Base-by-base conservation (phyloP, 1,140 invertebrate species). In the Procambarus clarkii region DNA sequence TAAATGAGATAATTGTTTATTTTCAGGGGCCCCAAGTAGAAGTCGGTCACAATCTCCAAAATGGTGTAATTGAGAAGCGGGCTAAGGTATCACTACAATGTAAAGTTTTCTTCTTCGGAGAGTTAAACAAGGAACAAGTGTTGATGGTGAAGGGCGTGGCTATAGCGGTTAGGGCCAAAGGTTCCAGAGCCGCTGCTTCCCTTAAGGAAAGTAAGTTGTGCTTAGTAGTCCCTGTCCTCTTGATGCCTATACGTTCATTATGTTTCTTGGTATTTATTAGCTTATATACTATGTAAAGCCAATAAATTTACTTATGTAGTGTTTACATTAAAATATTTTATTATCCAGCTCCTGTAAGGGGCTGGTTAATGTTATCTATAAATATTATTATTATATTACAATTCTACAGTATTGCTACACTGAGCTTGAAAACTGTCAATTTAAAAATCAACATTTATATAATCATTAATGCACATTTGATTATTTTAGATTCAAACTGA, bases 21-120 rank as follows among this genome's bases (percentile, higher is more conserved):
- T 34, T 7, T 7, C 77, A 89, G 87, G 92, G 92, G 5, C 92
- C 86, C 46, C 93, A 94, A 50, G 94, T 94, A 77, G 92, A 94
- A 74, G 94, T 94, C 79, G 94, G 93, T 83, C 94, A 94, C 74
- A 93, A 94, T 74, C 93, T 93, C 50, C 93, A 93, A 46, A 94
- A 95, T 58, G 94, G 94, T 48, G 93, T 93, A 44, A 95, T 97
- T 88, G 96, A 96, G 91, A 97, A 97, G 94, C 95, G 95, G 92
- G 96, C 96, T 0, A 95, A 95, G 91, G 95, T 97, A 69, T 95
- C 95, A 69, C 95, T 96, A 45, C 95, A 95, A 46, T 96, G 96
- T 93, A 96, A 96, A 94, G 95, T 97, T 21, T 96, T 96, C 92
- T 96, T 96, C 95, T 96, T 96, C 93, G 95, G 96, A 78, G 95